Evolutionary conservation across 2,888 invertebrate species (phyloP).

Genomic region (Acheta domesticus): DNA sequence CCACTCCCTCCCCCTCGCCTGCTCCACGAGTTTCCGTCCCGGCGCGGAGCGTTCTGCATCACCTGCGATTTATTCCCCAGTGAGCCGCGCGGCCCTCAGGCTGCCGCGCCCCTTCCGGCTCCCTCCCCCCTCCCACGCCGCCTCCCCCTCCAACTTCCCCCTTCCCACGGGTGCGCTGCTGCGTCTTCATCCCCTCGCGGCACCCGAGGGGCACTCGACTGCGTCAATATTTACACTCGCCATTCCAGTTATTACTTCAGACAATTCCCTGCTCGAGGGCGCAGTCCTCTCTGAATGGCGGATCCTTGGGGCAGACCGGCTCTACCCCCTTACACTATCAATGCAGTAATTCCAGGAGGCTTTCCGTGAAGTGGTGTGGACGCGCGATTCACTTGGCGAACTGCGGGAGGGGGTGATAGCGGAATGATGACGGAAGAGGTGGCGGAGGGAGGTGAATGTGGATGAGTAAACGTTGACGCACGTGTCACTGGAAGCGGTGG

Average conservation of each 20-base stretch:
- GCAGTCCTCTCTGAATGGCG: background rate
- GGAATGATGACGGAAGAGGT: too few relatives aligned
- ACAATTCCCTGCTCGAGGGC: background rate
- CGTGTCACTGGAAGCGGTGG: too few relatives aligned
- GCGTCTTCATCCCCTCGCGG: background rate
- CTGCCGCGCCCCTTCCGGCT: too few relatives aligned
- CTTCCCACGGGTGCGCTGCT: too few relatives aligned
- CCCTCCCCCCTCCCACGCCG: too few relatives aligned
- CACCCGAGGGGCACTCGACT: background rate
- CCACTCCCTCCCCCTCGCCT: background rate
- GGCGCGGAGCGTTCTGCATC: background rate
- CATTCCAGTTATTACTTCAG: conserved; percentile 18
- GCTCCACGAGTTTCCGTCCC: background rate
- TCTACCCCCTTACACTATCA: background rate
- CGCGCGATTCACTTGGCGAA: background rate
- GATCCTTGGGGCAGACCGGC: background rate
- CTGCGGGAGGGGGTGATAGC: too few relatives aligned
- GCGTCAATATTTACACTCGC: conserved; percentile 18
- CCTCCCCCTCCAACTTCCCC: too few relatives aligned
- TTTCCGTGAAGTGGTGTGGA: background rate
- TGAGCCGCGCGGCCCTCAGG: background rate
- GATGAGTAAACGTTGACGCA: too few relatives aligned
- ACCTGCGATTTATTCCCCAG: background rate
- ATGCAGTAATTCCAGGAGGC: background rate
- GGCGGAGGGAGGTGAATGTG: too few relatives aligned